phyloP scores from a whole-genome alignment of 2,113 vertebrate species.

The Mohoua ochrocephala region DNA sequence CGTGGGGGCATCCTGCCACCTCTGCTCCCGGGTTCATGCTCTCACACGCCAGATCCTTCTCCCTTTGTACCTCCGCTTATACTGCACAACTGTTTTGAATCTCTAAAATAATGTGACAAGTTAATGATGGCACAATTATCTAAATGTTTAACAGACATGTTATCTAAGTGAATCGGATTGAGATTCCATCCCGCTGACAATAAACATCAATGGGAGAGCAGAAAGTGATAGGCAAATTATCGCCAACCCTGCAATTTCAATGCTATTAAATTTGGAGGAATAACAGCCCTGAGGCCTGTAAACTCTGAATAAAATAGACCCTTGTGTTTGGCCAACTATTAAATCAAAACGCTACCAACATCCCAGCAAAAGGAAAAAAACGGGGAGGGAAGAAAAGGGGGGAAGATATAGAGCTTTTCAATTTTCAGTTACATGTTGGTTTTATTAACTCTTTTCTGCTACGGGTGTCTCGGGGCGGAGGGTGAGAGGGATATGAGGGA shows the following conservation, averaged over 20 bases:
- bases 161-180: constrained; percentile 89
- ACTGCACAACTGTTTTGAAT: constrained; percentile 78
- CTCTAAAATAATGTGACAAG: constrained; percentile 96
- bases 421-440: constrained; percentile 64
- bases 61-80: constrained; percentile 61
- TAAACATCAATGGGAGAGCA: constrained; percentile 78
- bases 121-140: constrained; percentile 98
- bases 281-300: constrained; percentile 81
- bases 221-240: constrained; percentile 80
- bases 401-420: constrained; percentile 68
- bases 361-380: constrained; percentile 40
- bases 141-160: constrained; percentile 97
- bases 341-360: constrained; percentile 83
- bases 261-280: constrained; percentile 84
- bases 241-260: constrained; percentile 81
- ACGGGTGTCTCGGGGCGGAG: not conserved
- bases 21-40: not conserved
- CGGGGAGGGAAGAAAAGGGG: not conserved
- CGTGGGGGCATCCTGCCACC: not conserved
- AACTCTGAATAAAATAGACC: constrained; percentile 82
- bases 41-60: not conserved
- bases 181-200: constrained; percentile 89
- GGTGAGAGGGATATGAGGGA: not conserved
- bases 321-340: constrained; percentile 86
- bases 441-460: constrained; percentile 57